Evolutionary conservation across 2,888 invertebrate species (phyloP).

Genomic region (Pemphredon lugubris): DNA sequence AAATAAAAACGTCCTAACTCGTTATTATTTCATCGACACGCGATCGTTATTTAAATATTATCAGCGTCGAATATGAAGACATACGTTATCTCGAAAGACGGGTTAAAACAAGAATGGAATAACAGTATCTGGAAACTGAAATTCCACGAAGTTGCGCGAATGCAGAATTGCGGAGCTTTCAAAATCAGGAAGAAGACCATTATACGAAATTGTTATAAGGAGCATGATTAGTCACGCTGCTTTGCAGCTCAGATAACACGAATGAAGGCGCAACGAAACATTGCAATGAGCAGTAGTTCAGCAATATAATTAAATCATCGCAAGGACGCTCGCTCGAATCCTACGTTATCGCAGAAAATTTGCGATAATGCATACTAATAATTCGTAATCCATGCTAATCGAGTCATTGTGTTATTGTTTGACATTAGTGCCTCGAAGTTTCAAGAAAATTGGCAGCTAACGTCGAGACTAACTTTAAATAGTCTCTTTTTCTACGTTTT

Average conservation of each 20-base stretch:
- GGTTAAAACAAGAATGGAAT: neutral
- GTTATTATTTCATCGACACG: too few species aligned
- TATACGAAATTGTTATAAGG: constrained; percentile 59
- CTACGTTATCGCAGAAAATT: constrained; percentile 4
- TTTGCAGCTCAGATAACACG: constrained; percentile 45
- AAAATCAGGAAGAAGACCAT: constrained; percentile 61
- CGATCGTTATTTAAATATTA: too few species aligned
- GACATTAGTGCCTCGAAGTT: constrained; percentile 2
- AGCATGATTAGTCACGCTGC: constrained; percentile 49
- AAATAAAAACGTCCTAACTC: too few species aligned
- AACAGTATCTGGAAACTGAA: neutral
- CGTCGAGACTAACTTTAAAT: too few species aligned
- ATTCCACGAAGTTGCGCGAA: constrained; percentile 17
- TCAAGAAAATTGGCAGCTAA: too few species aligned
- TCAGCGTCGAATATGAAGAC: too few species aligned
- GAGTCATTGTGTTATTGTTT: too few species aligned
- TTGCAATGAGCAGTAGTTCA: constrained; percentile 50
- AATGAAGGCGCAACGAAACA: constrained; percentile 52
- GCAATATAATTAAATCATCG: constrained; percentile 61
- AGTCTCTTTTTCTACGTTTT: neutral
- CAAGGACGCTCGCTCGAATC: constrained; percentile 42
- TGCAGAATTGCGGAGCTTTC: constrained; percentile 39
- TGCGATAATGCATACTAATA: neutral
- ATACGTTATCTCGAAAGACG: too few species aligned
- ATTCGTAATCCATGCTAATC: neutral